Conservation (phyloP, 92 coral and sea anemone genomes). For the Epizoanthus scotinus region DNA sequence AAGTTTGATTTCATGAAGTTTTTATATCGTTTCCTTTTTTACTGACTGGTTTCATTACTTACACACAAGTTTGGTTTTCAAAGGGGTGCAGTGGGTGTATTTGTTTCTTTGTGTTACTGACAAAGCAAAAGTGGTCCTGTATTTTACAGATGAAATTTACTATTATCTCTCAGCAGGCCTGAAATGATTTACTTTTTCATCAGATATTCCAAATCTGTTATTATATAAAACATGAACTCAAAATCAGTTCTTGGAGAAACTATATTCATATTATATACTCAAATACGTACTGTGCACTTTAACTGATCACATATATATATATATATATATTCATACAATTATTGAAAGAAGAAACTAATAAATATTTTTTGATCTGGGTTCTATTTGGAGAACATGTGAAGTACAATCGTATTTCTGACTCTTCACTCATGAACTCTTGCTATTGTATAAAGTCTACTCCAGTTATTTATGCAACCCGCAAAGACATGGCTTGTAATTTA, state of each 20-base stretch:
- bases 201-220: slow-evolving; percentile 10
- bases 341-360: slow-evolving; percentile 29
- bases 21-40: neutral
- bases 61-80: neutral
- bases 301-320: slow-evolving; percentile 11
- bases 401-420: neutral
- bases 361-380: slow-evolving; percentile 29
- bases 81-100: too few relatives aligned
- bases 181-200: slow-evolving; percentile 29
- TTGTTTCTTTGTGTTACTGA: neutral
- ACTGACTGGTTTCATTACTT: neutral
- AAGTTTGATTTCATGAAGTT: too few relatives aligned
- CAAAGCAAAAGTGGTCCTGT: neutral
- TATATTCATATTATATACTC: slow-evolving; percentile 41
- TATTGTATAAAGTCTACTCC: too few relatives aligned
- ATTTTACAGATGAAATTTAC: slow-evolving; percentile 17
- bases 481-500: too few relatives aligned
- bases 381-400: neutral
- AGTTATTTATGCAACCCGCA: too few relatives aligned
- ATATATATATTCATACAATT: neutral
- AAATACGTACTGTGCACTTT: neutral
- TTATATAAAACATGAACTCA: neutral
- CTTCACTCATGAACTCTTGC: neutral
- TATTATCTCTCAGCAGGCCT: slow-evolving; percentile 39
- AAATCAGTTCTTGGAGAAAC: slow-evolving; percentile 2